phyloP scores from a whole-genome alignment of 2,113 vertebrate species.

The Ptilorrhoa leucosticta region DNA sequence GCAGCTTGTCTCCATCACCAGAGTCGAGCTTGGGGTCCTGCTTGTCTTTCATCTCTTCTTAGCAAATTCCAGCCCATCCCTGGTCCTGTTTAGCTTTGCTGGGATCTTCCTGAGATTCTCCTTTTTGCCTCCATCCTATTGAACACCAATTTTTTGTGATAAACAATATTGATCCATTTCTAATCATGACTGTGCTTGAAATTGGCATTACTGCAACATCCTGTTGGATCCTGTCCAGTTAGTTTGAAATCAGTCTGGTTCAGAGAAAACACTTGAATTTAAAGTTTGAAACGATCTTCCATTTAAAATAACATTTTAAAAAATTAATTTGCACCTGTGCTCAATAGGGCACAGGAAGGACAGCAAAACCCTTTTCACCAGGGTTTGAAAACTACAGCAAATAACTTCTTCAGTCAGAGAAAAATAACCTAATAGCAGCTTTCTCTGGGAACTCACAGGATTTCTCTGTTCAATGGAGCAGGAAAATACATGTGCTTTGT shows the following conservation, averaged over 20 bases:
- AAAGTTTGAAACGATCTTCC: background rate
- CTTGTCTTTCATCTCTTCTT: background rate
- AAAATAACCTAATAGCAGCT: constrained; percentile 2
- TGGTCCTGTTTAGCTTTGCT: background rate
- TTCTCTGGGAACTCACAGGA: background rate
- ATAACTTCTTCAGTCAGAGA: background rate
- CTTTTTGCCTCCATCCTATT: background rate
- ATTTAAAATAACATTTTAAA: background rate
- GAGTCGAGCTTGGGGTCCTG: rapidly evolving
- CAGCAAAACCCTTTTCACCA: background rate
- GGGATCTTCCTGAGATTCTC: background rate
- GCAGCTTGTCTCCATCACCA: background rate
- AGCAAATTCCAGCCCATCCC: background rate
- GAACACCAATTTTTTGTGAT: rapidly evolving
- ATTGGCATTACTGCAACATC: background rate
- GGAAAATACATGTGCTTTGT: constrained; percentile 24
- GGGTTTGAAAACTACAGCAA: background rate
- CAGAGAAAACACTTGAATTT: background rate
- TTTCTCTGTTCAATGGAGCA: background rate
- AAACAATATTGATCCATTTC: background rate
- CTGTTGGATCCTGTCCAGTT: background rate
- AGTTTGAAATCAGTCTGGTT: background rate
- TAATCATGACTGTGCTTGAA: background rate
- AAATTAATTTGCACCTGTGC: background rate
- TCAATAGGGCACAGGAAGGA: background rate